phyloP scores from a whole-genome alignment of 2,888 invertebrate genomes.

The Eupithecia tripunctaria region DNA sequence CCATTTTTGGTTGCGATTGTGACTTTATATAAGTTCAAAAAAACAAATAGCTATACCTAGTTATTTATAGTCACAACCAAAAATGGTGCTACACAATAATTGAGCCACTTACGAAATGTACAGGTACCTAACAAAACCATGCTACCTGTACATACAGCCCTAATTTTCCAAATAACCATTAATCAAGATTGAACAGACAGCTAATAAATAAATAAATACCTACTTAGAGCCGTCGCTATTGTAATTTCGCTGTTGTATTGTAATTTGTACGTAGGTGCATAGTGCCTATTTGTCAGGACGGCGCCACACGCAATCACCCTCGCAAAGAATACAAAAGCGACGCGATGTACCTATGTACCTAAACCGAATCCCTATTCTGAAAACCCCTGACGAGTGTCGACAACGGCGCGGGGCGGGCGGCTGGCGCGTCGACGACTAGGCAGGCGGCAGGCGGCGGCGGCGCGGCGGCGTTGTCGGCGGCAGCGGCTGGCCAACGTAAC shows the following conservation, averaged over 20 bases:
- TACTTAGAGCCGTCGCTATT: slow-evolving; percentile 14
- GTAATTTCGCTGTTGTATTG: slow-evolving; percentile 31
- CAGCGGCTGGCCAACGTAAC: slow-evolving; percentile 5
- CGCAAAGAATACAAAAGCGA: slow-evolving; percentile 36
- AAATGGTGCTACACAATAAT: no score
- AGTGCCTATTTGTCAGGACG: slow-evolving; percentile 48
- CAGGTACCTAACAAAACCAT: neutral
- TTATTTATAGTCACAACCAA: no score
- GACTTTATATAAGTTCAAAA: no score
- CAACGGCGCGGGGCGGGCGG: no score
- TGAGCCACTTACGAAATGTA: no score
- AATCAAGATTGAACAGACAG: slow-evolving; percentile 12
- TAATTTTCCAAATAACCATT: slow-evolving; percentile 2
- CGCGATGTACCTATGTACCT: slow-evolving; percentile 10
- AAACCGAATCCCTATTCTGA: slow-evolving; percentile 14
- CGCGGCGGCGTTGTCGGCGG: slow-evolving; percentile 2
- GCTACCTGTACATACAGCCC: neutral
- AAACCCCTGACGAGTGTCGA: slow-evolving; percentile 10
- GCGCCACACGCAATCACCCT: slow-evolving; percentile 65
- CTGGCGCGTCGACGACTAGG: neutral
- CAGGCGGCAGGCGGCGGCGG: neutral
- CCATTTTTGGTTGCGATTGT: no score
- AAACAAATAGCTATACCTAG: no score
- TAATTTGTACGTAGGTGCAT: slow-evolving; percentile 30
- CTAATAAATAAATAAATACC: slow-evolving; percentile 20